Conservation (phyloP, 2,113 vertebrate genomes). For the Petroica traversi region DNA sequence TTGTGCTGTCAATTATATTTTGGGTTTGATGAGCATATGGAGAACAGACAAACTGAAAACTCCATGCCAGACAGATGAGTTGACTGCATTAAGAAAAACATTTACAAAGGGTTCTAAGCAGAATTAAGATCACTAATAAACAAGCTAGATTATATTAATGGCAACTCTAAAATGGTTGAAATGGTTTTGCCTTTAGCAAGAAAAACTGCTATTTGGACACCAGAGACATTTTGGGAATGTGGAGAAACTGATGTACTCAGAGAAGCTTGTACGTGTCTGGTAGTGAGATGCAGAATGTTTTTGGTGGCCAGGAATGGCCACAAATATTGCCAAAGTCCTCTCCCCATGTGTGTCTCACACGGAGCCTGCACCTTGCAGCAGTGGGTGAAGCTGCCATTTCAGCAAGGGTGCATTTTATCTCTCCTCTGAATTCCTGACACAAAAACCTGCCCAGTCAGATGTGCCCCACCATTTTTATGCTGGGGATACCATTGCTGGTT, state of each 20-base stretch:
- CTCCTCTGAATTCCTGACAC: neutral
- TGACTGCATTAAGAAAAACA: neutral
- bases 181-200: neutral
- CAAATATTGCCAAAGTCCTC: neutral
- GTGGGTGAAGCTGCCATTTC: neutral
- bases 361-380: neutral
- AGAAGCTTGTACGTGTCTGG: neutral
- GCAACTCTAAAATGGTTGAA: neutral
- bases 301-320: neutral
- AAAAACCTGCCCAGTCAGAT: neutral
- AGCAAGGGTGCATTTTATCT: neutral
- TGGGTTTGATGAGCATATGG: neutral
- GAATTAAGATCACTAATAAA: neutral
- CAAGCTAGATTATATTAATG: neutral
- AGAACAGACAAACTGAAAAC: neutral
- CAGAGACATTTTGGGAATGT: neutral
- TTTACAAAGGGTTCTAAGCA: neutral
- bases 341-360: fast-evolving
- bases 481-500: neutral
- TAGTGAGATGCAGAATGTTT: neutral
- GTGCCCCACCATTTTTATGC: fast-evolving
- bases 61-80: neutral
- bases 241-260: neutral
- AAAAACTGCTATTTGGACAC: neutral
- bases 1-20: neutral